Evolutionary conservation across 2,797 vertebrate genomes (phyloP), one percentile per base, ranked within the genome.

Genomic region (Mastacembelus armatus): DNA sequence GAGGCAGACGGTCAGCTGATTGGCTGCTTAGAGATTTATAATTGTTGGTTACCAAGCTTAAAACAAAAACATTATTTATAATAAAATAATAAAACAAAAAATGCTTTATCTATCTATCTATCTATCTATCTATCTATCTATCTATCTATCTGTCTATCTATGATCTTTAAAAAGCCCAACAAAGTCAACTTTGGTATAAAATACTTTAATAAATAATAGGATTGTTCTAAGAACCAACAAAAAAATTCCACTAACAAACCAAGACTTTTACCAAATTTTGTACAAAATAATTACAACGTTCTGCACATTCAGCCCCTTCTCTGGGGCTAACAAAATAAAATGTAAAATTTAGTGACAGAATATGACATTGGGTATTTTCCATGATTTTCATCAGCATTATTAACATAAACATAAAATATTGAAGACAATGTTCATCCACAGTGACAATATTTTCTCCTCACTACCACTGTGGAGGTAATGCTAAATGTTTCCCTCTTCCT

Each of bases 151-250:
- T n/a, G n/a, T n/a, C n/a, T n/a, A n/a, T n/a, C n/a, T n/a, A n/a
- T n/a, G n/a, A n/a, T n/a, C n/a, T n/a, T n/a, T n/a, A n/a, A n/a
- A n/a, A n/a, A n/a, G n/a, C 39, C 38, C 59, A 78, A 78, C 26
- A 21, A 90, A 84, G 80, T n/a, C 0, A 48, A 10, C 5, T 60
- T 94, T 91, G 89, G 94, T 96, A 96, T 95, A 96, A 96, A 96
- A 96, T 93, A 95, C 93, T 96, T 96, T 96, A 96, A 96, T 96
- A 96, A 96, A 96, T 96, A 96, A 93, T 94, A 94, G 88, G 64
- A 82, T 90, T 88, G 86, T 88, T 92, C 83, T 91, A 91, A 84
- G 91, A 93, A 95, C 92, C 95, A 95, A 92, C 91, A 94, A 94
- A 91, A 92, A 70, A 94, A 81, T 67, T 79, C 89, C 93, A 94